A percentile compares a stretch with the other conserved stretches of the same genome.
Conservation (phyloP, 2,888 invertebrate species). For the Lottia gigantea region DNA sequence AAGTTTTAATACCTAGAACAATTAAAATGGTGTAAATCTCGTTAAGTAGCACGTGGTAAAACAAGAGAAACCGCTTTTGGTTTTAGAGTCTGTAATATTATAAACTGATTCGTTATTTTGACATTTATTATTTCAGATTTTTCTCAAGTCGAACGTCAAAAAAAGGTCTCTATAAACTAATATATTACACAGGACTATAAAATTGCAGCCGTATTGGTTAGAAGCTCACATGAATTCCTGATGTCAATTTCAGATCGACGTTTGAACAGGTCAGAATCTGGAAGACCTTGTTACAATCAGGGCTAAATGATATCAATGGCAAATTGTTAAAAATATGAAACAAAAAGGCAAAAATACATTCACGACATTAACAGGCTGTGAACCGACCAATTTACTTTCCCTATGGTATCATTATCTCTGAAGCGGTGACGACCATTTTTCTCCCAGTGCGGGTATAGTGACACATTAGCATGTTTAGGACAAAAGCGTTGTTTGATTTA, state of each 20-base stretch:
- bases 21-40: conserved; percentile 10
- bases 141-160: not conserved
- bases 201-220: not conserved
- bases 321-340: not conserved
- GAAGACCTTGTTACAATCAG: too few species aligned
- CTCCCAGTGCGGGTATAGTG: too few species aligned
- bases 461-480: too few species aligned
- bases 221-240: too few species aligned
- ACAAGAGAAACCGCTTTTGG: not conserved
- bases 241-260: too few species aligned
- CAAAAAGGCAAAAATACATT: conserved; percentile 1
- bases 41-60: conserved; percentile 7
- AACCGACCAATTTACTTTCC: not conserved
- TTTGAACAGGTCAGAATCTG: too few species aligned
- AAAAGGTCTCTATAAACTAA: not conserved
- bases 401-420: not conserved
- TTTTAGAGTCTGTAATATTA: not conserved
- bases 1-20: conserved; percentile 3
- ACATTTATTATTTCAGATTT: not conserved
- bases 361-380: not conserved
- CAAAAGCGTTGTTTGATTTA: not conserved
- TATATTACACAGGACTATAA: too few species aligned
- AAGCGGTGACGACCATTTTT: not conserved
- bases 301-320: too few species aligned
- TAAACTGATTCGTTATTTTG: not conserved